Evolutionary conservation across 2,797 vertebrate species (phyloP).

Genomic region (Hipposideros larvatus): DNA sequence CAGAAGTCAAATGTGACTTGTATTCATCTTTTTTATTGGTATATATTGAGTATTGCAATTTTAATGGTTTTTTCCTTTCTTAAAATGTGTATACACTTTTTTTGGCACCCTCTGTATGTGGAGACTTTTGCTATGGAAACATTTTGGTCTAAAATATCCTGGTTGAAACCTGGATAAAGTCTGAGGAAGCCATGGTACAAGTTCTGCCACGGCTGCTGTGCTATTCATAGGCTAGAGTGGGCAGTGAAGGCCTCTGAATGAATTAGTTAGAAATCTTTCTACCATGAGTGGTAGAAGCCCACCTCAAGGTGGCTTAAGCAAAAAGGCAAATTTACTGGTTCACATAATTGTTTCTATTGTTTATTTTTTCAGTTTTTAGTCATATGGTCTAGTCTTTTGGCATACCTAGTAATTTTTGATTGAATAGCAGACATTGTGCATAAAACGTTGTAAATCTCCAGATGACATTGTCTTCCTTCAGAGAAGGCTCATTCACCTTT

Average conservation of each 20-base stretch:
- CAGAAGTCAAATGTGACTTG: too few relatives aligned
- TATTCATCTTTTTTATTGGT: too few relatives aligned
- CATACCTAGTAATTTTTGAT: conserved; percentile 33
- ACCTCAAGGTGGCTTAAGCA: background rate
- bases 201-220: background rate
- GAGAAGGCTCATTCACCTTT: background rate
- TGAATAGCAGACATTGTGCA: background rate
- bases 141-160: background rate
- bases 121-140: background rate
- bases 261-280: background rate
- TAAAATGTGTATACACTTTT: too few relatives aligned
- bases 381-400: conserved; percentile 12
- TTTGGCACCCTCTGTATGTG: too few relatives aligned
- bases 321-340: background rate
- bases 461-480: background rate
- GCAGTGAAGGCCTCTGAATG: background rate
- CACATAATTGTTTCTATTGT: background rate
- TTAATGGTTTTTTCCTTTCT: too few relatives aligned
- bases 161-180: background rate
- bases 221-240: too few relatives aligned
- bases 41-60: too few relatives aligned
- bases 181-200: background rate
- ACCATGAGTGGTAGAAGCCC: background rate
- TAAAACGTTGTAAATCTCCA: background rate
- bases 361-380: background rate